Conservation (phyloP, 2,797 vertebrate genomes). For the Urocyon cinereoargenteus region DNA sequence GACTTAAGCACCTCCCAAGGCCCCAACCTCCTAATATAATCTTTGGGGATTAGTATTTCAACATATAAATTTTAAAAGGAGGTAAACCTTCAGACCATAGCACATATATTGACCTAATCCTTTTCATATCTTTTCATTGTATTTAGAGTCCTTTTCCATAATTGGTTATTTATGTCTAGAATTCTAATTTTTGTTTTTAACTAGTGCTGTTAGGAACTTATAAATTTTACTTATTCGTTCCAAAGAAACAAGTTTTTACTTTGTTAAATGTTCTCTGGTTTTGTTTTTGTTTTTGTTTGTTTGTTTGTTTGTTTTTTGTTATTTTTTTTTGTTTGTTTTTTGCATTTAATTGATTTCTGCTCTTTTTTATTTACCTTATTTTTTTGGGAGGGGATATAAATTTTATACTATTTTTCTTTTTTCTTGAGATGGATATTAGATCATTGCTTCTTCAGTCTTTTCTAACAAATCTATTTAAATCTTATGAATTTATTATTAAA, state of each 20-base stretch:
- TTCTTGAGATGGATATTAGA: neutral
- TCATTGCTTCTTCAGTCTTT: neutral
- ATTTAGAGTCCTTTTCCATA: neutral
- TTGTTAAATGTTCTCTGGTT: neutral
- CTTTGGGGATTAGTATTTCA: neutral
- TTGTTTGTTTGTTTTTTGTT: neutral
- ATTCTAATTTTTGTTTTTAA: neutral
- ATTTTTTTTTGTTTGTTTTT: neutral
- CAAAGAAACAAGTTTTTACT: neutral
- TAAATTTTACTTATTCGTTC: neutral
- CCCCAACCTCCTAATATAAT: neutral
- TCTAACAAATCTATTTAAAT: neutral
- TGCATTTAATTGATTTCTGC: neutral
- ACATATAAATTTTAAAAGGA: neutral
- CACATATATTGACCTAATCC: neutral
- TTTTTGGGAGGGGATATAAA: neutral
- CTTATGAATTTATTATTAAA: neutral
- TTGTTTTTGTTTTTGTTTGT: neutral
- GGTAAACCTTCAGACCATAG: neutral
- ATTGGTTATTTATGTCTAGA: neutral
- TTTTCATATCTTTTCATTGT: neutral
- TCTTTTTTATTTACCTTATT: neutral
- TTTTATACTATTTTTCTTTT: neutral
- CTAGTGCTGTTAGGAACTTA: neutral
- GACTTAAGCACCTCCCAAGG: neutral